These are phyloP conservation scores for Ecdyonurus torrentis DNA, from an alignment of 2,888 invertebrate genomes.

Conservation along the genomic window DNA sequence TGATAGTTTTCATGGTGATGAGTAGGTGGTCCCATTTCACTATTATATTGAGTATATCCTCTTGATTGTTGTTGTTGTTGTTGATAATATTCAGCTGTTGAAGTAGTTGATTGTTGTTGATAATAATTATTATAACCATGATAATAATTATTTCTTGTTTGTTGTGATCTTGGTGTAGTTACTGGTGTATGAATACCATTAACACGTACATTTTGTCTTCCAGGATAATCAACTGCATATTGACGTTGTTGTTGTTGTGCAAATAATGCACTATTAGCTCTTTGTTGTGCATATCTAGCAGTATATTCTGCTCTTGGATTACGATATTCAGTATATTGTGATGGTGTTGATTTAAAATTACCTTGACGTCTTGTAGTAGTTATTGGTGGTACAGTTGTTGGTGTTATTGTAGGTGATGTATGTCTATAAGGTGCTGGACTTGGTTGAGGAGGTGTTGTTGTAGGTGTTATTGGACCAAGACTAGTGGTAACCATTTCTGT, in stretches of 20 bases:
- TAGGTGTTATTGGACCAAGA: slow-evolving; percentile 14
- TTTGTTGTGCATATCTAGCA: background rate
- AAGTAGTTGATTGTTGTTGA: background rate
- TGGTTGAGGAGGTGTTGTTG: slow-evolving; percentile 13
- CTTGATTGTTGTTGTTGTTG: background rate
- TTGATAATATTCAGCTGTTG: background rate
- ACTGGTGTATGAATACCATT: slow-evolving; percentile 13
- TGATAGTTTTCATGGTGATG: background rate
- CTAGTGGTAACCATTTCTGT: slow-evolving; percentile 1
- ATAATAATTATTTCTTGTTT: background rate
- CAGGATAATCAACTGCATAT: slow-evolving; percentile 16
- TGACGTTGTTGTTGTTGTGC: background rate
- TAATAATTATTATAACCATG: slow-evolving; percentile 1
- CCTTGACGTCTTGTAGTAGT: slow-evolving; percentile 22
- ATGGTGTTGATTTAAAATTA: background rate
- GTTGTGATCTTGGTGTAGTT: slow-evolving; percentile 10
- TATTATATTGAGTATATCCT: background rate
- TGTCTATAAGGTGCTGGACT: slow-evolving; percentile 23
- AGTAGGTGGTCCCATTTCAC: background rate
- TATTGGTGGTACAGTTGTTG: slow-evolving; percentile 20
- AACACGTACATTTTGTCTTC: slow-evolving; percentile 25
- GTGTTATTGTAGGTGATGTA: slow-evolving; percentile 21
- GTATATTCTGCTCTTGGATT: background rate
- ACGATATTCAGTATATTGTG: background rate
- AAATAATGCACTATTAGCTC: background rate